A percentile compares a stretch with the other conserved stretches of the same genome.
These are phyloP conservation scores for Ploceus nigricollis DNA, from an alignment of 2,113 vertebrate genomes.

Conservation along the genomic window DNA sequence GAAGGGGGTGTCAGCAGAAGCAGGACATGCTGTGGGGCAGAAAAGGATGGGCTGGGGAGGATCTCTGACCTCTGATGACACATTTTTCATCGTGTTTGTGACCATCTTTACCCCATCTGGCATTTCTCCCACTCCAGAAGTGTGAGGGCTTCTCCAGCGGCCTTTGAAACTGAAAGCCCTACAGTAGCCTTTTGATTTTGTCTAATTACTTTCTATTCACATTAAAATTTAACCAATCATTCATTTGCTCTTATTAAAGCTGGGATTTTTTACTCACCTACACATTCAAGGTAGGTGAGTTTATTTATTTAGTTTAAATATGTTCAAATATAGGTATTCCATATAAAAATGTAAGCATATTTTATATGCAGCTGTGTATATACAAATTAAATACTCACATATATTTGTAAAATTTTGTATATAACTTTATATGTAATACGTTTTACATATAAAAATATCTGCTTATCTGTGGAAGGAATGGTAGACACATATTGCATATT, in stretches of 20 bases:
- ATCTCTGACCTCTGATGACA: background rate
- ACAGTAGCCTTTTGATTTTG: background rate
- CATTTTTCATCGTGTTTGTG: background rate
- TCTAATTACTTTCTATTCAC: background rate
- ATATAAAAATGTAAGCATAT: background rate
- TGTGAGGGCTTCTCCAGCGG: background rate
- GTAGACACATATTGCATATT: fast-evolving
- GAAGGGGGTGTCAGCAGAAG: background rate
- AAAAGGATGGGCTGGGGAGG: background rate
- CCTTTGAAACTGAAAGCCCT: background rate
- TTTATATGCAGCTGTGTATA: background rate
- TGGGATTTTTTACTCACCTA: fast-evolving
- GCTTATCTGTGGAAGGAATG: background rate
- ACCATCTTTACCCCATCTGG: background rate
- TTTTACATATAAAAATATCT: background rate
- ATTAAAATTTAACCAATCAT: background rate
- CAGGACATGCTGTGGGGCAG: background rate
- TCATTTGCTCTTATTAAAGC: background rate
- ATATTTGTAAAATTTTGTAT: background rate
- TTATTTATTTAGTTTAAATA: background rate
- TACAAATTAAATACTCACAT: background rate
- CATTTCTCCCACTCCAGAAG: background rate
- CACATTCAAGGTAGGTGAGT: background rate
- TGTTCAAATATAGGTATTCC: background rate
- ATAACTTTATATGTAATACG: fast-evolving